Evolutionary conservation across 2,113 vertebrate genomes (phyloP), one percentile per base, ranked within the genome.

Genomic region (Xyliphius kryptos): DNA sequence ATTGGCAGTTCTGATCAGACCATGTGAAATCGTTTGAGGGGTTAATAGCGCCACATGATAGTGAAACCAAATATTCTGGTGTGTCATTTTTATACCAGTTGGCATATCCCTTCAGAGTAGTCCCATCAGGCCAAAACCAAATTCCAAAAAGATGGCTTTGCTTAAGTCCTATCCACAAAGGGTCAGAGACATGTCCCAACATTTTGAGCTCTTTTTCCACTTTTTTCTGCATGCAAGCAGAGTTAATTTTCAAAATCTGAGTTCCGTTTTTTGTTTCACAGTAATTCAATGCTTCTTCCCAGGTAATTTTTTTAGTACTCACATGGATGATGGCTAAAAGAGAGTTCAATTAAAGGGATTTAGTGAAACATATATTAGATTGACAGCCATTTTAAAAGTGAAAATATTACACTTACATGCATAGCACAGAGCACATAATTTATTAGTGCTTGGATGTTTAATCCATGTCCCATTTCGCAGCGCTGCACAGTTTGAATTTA

Each of bases 141-240:
- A 82, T 79, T 12, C 80, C 81, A 32, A 82, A 76, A 1, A 84
- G 14, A 2, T n/a, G 47, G 49, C 74, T 84, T 75, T 83, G 82
- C 62, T 63, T 71, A 56, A 82, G 68, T 16, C 78, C 81, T 6
- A 83, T 58, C 85, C 81, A 86, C 55, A 81, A 52, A 0, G 21
- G 53, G 6, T 52, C 67, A 5, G 61, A 14, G 11, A 63, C 3
- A 0, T 0, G 0, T 3, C 3, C 1, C 3, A 32, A 32, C 7
- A 1, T 0, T 0, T 8, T 17, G 0, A 84, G 14, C 67, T 70
- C 65, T 5, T 20, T 1, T 1, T 43, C 3, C 0, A 74, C 63
- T 11, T 56, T 72, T 0, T 0, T 0, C 67, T 82, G 79, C 40
- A 82, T 79, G 0, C 16, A 0, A 0, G 3, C 0, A 20, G 68